Evolutionary conservation across 1,140 invertebrate genomes (phyloP).

Genomic region (Brachionus koreanus): DNA sequence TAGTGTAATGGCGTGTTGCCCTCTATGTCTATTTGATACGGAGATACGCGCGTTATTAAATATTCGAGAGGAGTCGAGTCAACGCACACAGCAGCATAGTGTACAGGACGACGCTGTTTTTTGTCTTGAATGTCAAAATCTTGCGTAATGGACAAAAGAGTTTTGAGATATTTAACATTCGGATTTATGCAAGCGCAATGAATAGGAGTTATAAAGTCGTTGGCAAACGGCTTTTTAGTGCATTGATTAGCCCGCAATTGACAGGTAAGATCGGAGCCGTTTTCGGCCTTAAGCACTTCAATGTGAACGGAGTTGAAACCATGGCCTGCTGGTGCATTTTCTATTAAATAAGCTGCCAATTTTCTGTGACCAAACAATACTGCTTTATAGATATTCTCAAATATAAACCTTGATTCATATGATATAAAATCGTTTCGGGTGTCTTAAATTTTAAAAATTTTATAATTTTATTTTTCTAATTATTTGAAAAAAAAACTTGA

Average conservation of each 20-base stretch:
- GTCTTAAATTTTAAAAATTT: background rate
- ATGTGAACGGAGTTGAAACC: constrained; percentile 58
- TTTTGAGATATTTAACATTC: constrained; percentile 58
- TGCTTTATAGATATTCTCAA: constrained; percentile 50
- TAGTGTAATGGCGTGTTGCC: constrained; percentile 58
- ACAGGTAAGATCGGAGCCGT: background rate
- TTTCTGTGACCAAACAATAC: constrained; percentile 56
- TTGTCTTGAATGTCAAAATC: constrained; percentile 59
- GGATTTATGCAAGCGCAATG: constrained; percentile 64
- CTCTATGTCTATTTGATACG: constrained; percentile 48
- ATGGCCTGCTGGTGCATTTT: constrained; percentile 53
- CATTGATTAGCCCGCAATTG: constrained; percentile 24
- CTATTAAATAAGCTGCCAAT: constrained; percentile 56
- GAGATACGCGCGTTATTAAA: constrained; percentile 51
- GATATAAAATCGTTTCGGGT: constrained; percentile 44
- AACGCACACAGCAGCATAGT: constrained; percentile 62
- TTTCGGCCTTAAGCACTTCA: constrained; percentile 50
- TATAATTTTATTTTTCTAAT: too few relatives aligned
- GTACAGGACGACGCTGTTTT: constrained; percentile 58
- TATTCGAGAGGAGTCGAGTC: constrained; percentile 59
- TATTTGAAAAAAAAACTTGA: too few relatives aligned
- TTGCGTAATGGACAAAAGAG: constrained; percentile 55
- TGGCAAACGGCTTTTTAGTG: constrained; percentile 52
- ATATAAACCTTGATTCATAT: constrained; percentile 44
- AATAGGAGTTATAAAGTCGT: constrained; percentile 60